Conservation (phyloP, 2,888 invertebrate genomes). For the Ditula angustiorana region DNA sequence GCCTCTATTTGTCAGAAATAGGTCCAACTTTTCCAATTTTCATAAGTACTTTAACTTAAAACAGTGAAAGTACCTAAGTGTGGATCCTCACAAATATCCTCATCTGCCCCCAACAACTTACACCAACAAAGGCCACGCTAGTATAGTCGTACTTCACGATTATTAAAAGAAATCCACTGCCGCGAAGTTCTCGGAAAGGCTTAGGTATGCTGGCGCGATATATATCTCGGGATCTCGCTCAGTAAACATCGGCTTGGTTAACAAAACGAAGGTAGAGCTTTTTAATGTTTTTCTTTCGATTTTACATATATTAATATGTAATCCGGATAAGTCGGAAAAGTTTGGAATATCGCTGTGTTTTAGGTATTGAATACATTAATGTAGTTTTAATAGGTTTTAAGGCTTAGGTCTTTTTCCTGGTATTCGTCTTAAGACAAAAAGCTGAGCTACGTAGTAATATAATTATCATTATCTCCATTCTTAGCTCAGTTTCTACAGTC, state of each 20-base stretch:
- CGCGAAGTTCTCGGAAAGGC: slow-evolving; percentile 62
- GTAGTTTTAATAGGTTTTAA: no score
- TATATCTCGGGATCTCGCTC: slow-evolving; percentile 51
- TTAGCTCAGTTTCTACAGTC: no score
- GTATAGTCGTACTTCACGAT: slow-evolving; percentile 46
- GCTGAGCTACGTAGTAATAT: no score
- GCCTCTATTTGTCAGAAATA: no score
- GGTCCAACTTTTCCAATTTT: no score
- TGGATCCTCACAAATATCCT: background rate
- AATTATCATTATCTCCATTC: no score
- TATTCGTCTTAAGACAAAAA: no score
- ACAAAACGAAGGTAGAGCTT: background rate
- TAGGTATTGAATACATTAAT: no score
- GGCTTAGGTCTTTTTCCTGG: no score
- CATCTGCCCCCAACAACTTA: slow-evolving; percentile 35
- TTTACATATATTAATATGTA: background rate
- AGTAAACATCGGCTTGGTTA: slow-evolving; percentile 20
- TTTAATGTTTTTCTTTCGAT: background rate
- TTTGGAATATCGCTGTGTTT: no score
- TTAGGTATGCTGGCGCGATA: slow-evolving; percentile 45
- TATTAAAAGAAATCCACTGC: slow-evolving; percentile 57
- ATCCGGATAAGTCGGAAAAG: background rate
- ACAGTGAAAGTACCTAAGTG: no score
- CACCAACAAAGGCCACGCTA: slow-evolving; percentile 34
- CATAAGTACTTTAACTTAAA: no score